A percentile compares a stretch with the other conserved stretches of the same genome.
phyloP scores from a whole-genome alignment of 2,797 vertebrate genomes.

The Manis pentadactyla region DNA sequence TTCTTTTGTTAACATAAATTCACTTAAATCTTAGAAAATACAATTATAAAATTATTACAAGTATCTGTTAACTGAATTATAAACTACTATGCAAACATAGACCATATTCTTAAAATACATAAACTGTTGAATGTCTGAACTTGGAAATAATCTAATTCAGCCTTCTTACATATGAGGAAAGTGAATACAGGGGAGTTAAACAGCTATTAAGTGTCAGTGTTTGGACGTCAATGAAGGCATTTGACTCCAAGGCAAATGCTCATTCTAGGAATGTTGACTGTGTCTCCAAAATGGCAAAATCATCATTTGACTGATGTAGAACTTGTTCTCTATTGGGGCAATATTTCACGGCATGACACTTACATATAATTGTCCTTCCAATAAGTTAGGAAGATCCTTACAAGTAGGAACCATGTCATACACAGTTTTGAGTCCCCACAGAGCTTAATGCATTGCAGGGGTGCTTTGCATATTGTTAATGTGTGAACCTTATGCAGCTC shows the following conservation, averaged over 20 bases:
- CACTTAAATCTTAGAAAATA: not conserved
- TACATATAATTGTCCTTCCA: not conserved
- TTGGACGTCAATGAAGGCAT: not conserved
- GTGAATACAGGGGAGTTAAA: not conserved
- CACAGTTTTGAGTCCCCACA: not conserved
- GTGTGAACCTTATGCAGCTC: not conserved
- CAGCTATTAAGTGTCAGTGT: not conserved
- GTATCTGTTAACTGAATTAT: not conserved
- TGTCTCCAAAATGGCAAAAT: not conserved
- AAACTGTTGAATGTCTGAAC: not conserved
- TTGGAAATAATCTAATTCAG: constrained; percentile 26
- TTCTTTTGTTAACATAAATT: not conserved
- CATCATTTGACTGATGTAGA: not conserved
- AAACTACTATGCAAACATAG: not conserved
- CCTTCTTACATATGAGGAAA: not conserved
- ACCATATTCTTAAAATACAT: not conserved
- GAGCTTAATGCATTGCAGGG: not conserved
- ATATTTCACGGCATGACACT: not conserved
- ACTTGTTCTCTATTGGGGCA: not conserved
- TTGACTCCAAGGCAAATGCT: not conserved
- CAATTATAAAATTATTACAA: too few species aligned
- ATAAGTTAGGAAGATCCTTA: not conserved
- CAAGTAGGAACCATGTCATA: not conserved
- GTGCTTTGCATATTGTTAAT: not conserved
- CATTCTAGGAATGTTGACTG: not conserved